Conservation (phyloP, 2,113 vertebrate genomes). For the Oncorhynchus keta region DNA sequence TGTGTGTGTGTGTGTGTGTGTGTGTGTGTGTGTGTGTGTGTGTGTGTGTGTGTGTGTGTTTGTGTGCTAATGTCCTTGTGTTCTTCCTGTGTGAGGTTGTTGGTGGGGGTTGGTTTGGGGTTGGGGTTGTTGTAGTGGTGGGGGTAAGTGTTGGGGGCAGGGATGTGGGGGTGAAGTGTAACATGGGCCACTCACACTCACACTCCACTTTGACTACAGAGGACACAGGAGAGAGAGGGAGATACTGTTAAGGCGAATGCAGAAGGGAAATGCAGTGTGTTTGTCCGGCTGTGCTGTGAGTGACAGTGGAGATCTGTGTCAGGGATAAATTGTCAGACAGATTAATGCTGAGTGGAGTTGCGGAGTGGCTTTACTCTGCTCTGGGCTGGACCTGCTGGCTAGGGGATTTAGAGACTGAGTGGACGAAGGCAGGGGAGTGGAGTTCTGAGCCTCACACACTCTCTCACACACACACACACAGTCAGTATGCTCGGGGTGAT, state of each 20-base stretch:
- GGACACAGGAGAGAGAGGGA: not conserved
- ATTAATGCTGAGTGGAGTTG: constrained; percentile 49
- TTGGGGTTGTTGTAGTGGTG: not conserved
- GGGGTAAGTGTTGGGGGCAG: constrained; percentile 1
- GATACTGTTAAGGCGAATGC: not conserved
- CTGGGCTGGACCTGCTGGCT: constrained; percentile 38
- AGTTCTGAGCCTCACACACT: constrained; percentile 26
- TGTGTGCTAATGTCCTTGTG: constrained; percentile 3
- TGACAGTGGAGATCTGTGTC: constrained; percentile 35
- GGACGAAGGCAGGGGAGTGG: not conserved
- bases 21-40: not conserved
- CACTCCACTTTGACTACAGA: not conserved
- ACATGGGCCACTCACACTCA: not conserved
- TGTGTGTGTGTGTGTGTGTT: not conserved
- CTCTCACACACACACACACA: constrained; percentile 15
- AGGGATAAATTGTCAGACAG: constrained; percentile 50
- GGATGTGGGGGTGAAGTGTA: not conserved
- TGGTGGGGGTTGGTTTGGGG: not conserved
- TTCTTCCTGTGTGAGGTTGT: constrained; percentile 5
- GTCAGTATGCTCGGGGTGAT: constrained; percentile 28
- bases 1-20: not conserved
- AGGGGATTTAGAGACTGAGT: constrained; percentile 43
- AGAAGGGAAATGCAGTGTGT: not conserved
- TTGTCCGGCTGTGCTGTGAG: not conserved
- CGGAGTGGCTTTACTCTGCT: constrained; percentile 34